phyloP scores from a whole-genome alignment of 2,113 vertebrate species.

The Caretta caretta region DNA sequence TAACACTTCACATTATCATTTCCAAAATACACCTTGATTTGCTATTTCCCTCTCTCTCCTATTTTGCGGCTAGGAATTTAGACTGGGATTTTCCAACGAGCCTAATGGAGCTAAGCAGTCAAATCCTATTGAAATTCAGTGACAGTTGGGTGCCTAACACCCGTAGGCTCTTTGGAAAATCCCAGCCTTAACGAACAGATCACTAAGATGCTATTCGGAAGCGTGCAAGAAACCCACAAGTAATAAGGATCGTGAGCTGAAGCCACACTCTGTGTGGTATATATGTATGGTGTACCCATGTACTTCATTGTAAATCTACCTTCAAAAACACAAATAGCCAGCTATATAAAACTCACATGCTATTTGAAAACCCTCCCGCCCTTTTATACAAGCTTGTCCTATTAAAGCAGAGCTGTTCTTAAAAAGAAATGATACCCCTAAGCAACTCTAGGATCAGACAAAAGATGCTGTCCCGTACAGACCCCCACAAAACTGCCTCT shows the following conservation, averaged over 20 bases:
- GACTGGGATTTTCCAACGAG: neutral
- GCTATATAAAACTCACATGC: neutral
- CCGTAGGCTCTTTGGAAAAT: neutral
- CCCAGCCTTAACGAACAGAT: rapidly evolving
- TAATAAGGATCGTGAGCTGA: neutral
- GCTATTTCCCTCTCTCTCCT: neutral
- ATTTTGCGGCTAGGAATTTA: neutral
- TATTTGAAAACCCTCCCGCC: neutral
- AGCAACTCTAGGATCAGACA: neutral
- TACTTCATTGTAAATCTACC: neutral
- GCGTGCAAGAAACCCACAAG: neutral
- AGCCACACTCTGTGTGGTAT: neutral
- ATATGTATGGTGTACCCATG: neutral
- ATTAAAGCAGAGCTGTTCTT: neutral
- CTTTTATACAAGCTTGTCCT: neutral
- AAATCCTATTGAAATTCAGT: neutral
- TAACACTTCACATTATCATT: neutral
- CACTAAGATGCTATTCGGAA: neutral
- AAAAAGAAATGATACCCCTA: neutral
- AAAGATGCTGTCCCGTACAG: neutral
- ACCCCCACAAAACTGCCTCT: neutral
- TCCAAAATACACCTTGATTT: neutral
- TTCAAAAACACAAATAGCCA: neutral
- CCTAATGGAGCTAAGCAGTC: neutral
- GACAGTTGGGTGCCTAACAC: neutral